These are phyloP conservation scores for Cerastis leucographa DNA, from an alignment of 2,888 invertebrate genomes.

Conservation along the genomic window DNA sequence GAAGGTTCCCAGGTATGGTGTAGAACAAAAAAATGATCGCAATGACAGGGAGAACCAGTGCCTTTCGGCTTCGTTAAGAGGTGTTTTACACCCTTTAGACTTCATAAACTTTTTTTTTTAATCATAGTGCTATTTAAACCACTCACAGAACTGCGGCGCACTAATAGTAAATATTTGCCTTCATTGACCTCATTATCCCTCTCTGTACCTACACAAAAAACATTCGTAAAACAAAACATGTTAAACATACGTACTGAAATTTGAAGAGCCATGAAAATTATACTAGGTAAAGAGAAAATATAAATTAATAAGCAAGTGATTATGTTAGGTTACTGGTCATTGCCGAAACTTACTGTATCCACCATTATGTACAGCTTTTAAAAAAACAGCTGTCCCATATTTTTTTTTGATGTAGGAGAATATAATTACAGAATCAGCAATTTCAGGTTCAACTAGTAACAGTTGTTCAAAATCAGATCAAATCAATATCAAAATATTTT, in stretches of 20 bases:
- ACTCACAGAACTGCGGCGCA: conserved; percentile 50
- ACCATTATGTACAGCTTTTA: not conserved
- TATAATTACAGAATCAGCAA: too few relatives aligned
- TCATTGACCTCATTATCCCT: conserved; percentile 54
- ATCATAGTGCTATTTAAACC: conserved; percentile 48
- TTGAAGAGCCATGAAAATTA: conserved; percentile 7
- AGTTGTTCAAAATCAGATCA: too few relatives aligned
- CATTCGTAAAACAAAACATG: too few relatives aligned
- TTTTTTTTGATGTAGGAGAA: too few relatives aligned
- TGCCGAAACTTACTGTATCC: not conserved
- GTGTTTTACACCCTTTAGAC: too few relatives aligned
- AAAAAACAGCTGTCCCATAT: too few relatives aligned
- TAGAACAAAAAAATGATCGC: too few relatives aligned
- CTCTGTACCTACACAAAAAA: conserved; percentile 17
- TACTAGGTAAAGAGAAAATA: not conserved
- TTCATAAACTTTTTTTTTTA: conserved; percentile 46
- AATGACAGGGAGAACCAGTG: too few relatives aligned
- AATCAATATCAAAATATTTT: too few relatives aligned
- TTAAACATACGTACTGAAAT: conserved; percentile 10
- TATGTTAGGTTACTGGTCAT: not conserved
- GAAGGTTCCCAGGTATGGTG: too few relatives aligned
- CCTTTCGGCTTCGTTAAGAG: too few relatives aligned
- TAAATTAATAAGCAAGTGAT: not conserved
- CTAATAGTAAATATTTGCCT: conserved; percentile 56
- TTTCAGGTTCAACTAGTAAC: too few relatives aligned